A percentile compares a stretch with the other conserved stretches of the same genome.
Conservation (phyloP, 2,113 vertebrate genomes). For the Oryzias melastigma region DNA sequence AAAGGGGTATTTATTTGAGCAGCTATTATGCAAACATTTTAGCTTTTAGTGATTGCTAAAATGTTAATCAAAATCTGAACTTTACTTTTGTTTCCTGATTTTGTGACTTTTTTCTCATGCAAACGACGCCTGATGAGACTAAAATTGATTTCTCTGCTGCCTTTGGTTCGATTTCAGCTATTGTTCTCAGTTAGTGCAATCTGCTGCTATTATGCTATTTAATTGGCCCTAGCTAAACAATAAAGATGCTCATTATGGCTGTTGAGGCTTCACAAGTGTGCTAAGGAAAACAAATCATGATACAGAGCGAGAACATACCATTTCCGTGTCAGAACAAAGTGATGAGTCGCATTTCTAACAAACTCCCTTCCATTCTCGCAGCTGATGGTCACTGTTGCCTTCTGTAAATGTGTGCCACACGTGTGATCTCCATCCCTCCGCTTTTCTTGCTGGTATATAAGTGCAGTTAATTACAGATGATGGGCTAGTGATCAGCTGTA, state of each 20-base stretch:
- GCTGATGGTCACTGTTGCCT: background rate
- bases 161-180: conserved; percentile 15
- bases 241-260: conserved; percentile 25
- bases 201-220: conserved; percentile 28
- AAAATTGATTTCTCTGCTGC: conserved; percentile 32
- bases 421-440: conserved; percentile 17
- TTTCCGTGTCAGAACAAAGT: conserved; percentile 30
- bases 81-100: background rate
- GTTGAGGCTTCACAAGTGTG: conserved; percentile 32
- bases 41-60: too few species aligned
- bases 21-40: too few species aligned
- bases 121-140: conserved; percentile 36
- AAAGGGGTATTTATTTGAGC: too few species aligned
- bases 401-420: conserved; percentile 11
- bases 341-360: conserved; percentile 20
- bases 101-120: background rate
- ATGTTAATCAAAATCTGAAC: too few species aligned
- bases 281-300: conserved; percentile 36
- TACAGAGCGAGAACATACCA: conserved; percentile 6
- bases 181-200: conserved; percentile 26
- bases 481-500: conserved; percentile 77
- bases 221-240: conserved; percentile 39
- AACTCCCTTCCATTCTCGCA: background rate
- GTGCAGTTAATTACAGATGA: conserved; percentile 79
- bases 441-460: conserved; percentile 62